Conservation (phyloP, 2,113 vertebrate species). For the Uria lomvia region DNA sequence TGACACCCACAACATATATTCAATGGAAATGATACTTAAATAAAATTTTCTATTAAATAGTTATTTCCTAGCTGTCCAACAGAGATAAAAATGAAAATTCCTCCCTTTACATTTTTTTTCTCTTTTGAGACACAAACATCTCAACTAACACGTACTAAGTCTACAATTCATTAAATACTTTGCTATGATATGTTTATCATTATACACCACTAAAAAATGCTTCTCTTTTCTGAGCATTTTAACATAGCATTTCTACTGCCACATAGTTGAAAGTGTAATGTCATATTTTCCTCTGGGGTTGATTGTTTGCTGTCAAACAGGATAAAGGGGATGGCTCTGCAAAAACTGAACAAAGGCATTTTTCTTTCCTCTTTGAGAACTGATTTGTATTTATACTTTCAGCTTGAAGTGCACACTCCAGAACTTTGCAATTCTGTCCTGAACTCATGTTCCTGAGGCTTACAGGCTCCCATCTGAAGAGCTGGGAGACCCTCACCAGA, state of each 20-base stretch:
- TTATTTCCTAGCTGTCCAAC: background rate
- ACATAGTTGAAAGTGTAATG: background rate
- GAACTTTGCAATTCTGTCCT: background rate
- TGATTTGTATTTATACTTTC: background rate
- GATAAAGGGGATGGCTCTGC: background rate
- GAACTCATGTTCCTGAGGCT: background rate
- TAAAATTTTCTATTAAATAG: background rate
- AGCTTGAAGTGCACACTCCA: background rate
- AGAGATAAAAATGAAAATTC: background rate
- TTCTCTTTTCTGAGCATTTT: background rate
- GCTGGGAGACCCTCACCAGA: background rate
- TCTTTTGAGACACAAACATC: background rate
- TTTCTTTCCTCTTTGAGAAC: background rate
- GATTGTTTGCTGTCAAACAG: background rate
- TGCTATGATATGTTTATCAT: background rate
- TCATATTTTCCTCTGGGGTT: background rate
- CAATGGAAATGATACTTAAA: background rate
- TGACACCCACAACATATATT: background rate
- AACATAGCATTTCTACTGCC: background rate
- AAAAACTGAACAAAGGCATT: background rate
- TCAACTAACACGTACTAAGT: background rate
- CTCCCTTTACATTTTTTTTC: background rate
- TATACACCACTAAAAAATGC: background rate
- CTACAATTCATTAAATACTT: background rate
- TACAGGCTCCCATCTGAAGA: background rate